Evolutionary conservation across 37 sponge, comb jelly and placozoan species (phyloP).

Genomic region (Beroe forskalii): DNA sequence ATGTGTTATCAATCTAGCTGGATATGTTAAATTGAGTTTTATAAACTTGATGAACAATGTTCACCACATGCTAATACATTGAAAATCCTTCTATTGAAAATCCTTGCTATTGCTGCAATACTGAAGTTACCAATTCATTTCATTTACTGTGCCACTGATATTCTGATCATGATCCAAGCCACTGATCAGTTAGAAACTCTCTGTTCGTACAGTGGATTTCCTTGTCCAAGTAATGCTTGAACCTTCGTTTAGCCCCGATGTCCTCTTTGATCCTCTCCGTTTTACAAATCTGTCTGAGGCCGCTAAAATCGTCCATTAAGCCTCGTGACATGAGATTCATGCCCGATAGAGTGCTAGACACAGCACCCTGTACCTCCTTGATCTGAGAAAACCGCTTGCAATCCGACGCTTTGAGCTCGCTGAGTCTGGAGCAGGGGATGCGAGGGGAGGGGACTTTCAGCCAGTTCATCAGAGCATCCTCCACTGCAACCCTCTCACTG

Average conservation of each 20-base stretch:
- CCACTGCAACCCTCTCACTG: background rate
- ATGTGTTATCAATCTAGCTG: too few relatives aligned
- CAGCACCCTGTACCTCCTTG: background rate
- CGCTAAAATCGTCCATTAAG: slow-evolving; percentile 39
- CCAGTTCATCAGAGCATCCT: background rate
- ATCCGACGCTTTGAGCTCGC: slow-evolving; percentile 3
- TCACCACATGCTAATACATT: too few relatives aligned
- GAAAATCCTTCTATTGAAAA: too few relatives aligned
- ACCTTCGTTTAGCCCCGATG: slow-evolving; percentile 9
- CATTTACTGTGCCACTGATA: too few relatives aligned
- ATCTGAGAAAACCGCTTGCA: slow-evolving; percentile 2
- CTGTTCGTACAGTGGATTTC: background rate
- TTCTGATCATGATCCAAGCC: slow-evolving; percentile 17
- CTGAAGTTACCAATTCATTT: too few relatives aligned
- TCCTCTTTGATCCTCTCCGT: slow-evolving; percentile 43
- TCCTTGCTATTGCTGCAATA: too few relatives aligned
- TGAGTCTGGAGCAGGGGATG: background rate
- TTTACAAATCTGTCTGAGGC: slow-evolving; percentile 3
- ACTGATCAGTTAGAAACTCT: background rate
- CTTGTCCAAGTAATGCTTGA: slow-evolving; percentile 21
- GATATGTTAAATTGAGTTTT: too few relatives aligned
- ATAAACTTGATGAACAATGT: too few relatives aligned
- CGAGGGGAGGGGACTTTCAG: background rate
- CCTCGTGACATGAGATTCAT: background rate
- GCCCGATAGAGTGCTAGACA: background rate